Percentiles rank a stretch among this genome's conserved stretches.
phyloP scores from a whole-genome alignment of 2,888 invertebrate genomes.

The Eupithecia vulgata region DNA sequence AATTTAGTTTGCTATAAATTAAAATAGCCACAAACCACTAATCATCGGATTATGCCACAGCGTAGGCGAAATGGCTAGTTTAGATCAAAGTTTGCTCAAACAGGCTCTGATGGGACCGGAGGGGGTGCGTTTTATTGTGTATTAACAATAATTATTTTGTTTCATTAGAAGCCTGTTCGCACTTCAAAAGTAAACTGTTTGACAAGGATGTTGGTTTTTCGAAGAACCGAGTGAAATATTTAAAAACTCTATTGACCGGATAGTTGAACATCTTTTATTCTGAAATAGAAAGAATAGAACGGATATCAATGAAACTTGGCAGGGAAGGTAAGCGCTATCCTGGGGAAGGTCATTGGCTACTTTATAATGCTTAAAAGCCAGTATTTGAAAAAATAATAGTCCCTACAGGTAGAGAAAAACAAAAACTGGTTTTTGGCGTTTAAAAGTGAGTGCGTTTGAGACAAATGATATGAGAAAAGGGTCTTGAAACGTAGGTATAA shows the following conservation, averaged over 20 bases:
- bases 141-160: not conserved
- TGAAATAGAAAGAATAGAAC: too few relatives aligned
- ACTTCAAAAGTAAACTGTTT: slow-evolving; percentile 10
- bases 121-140: not conserved
- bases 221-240: not conserved
- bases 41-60: slow-evolving; percentile 34
- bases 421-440: too few relatives aligned
- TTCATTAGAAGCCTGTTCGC: slow-evolving; percentile 1
- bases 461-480: too few relatives aligned
- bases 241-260: not conserved
- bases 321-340: too few relatives aligned
- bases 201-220: slow-evolving; percentile 13
- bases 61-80: slow-evolving; percentile 5
- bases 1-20: slow-evolving; percentile 31
- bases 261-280: not conserved
- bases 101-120: not conserved
- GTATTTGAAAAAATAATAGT: too few relatives aligned
- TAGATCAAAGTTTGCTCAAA: not conserved
- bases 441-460: too few relatives aligned
- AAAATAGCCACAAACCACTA: slow-evolving; percentile 26
- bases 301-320: too few relatives aligned
- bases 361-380: too few relatives aligned
- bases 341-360: too few relatives aligned
- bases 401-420: too few relatives aligned
- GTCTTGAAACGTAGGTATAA: too few relatives aligned